Base-by-base conservation (phyloP, 1,140 invertebrate species). In the Psix sp. region DNA sequence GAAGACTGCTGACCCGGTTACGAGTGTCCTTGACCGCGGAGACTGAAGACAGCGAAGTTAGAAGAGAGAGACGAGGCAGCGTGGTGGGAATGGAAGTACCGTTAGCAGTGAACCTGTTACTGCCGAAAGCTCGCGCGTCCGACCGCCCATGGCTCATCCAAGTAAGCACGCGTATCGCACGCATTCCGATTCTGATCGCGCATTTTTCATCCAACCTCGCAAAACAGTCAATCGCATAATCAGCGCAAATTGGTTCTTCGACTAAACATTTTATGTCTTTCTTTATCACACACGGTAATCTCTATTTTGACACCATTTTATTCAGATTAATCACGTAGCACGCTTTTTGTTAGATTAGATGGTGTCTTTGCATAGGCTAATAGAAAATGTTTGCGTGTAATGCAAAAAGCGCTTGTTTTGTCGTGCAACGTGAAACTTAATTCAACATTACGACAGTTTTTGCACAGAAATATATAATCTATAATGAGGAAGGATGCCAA, bases 11-110 rank as follows among this genome's bases (percentile, higher is more conserved):
- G 78, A 81, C 80, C 80, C 67, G 66, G 73, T 78, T 80, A 36
- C 60, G 33, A 33, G 74, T 84, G 82, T 82, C 82, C 82, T 84
- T 82, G 82, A 84, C 81, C 81, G 82, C 80, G 77, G 73, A 67
- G 56, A 49, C 54, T 42, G 39, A 67, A 73, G 62, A 46, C 51
- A 42, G 67, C 59, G 60, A 73, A 71, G 78, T 60, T 65, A 68
- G 67, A 66, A 35, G 48, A 21, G 40, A 29, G 56, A 67, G 39
- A 35, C n/a, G 45, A n/a, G 5, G 14, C 7, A 14, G 18, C n/a
- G 40, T 54, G 16, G 73, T 65, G 68, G 68, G 68, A 73, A 73
- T 54, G 51, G 24, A 33, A 49, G 38, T 76, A 73, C 74, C 74
- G 74, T 76, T 76, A 76, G 42, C 38, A 33, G 46, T 76, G 66